Evolutionary conservation across 2,113 vertebrate species (phyloP).

Genomic region (Mustelus asterias): DNA sequence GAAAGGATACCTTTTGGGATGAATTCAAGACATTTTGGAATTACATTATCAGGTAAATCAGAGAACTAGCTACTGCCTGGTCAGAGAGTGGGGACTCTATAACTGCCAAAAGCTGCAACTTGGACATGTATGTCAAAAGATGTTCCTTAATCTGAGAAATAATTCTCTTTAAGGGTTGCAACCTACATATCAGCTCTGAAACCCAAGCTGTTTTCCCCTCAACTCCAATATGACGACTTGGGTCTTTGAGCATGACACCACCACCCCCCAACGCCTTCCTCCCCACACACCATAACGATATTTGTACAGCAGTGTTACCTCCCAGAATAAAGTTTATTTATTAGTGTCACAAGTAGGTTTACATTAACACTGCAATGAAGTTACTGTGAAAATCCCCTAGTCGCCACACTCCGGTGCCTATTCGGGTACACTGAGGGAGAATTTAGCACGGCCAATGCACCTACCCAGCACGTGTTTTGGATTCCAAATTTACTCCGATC

Average conservation of each 20-base stretch:
- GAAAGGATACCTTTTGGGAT: background rate
- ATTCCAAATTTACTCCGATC: background rate
- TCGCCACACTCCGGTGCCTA: no score
- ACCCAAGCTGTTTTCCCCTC: background rate
- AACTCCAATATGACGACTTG: background rate
- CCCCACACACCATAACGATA: background rate
- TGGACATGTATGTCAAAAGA: background rate
- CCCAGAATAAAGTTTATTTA: background rate
- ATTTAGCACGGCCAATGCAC: no score
- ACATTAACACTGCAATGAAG: no score
- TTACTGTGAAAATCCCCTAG: no score
- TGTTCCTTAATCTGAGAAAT: background rate
- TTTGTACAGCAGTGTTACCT: background rate
- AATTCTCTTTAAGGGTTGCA: background rate
- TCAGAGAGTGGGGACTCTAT: background rate
- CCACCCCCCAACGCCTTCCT: background rate
- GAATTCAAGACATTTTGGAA: background rate
- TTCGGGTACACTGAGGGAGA: no score
- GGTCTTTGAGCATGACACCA: background rate
- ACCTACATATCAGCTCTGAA: background rate
- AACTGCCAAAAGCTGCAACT: background rate
- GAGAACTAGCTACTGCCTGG: background rate
- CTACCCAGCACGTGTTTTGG: no score
- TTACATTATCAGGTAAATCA: background rate
- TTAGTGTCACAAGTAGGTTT: no score